Conservation (phyloP, 2,113 vertebrate species). For the Etheostoma spectabile region DNA sequence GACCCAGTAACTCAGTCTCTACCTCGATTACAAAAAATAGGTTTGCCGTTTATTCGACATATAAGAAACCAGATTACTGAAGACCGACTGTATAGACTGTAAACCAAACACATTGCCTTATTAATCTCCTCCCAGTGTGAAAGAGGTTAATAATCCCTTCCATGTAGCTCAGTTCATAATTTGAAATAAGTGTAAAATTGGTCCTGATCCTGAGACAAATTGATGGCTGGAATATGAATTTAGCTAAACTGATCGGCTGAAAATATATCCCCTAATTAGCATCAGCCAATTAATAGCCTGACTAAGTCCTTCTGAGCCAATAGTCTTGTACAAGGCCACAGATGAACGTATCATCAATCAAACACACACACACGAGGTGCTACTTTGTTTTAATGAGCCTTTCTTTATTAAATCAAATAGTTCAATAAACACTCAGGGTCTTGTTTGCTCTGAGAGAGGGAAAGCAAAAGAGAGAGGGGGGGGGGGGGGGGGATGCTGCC, state of each 20-base stretch:
- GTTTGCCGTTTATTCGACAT: too few relatives aligned
- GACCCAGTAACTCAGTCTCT: too few relatives aligned
- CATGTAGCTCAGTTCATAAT: not conserved
- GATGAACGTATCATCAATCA: slow-evolving; percentile 43
- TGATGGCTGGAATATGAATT: not conserved
- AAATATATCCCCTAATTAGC: slow-evolving; percentile 5
- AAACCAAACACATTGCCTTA: not conserved
- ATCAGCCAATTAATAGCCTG: not conserved
- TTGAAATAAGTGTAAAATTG: not conserved
- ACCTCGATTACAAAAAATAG: not conserved
- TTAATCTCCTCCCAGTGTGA: not conserved
- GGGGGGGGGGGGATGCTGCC: slow-evolving; percentile 18
- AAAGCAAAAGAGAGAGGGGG: not conserved
- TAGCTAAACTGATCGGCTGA: not conserved
- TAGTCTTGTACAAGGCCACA: not conserved
- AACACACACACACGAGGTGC: not conserved
- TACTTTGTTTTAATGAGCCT: slow-evolving; percentile 53
- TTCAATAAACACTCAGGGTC: slow-evolving; percentile 34
- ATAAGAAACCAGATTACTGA: too few relatives aligned
- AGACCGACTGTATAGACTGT: too few relatives aligned
- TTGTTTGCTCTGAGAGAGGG: slow-evolving; percentile 13
- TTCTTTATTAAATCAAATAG: slow-evolving; percentile 54
- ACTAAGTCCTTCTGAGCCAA: not conserved
- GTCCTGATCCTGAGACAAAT: not conserved
- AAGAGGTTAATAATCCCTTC: not conserved